Conservation (phyloP, 2,888 invertebrate species). For the Drosophila flavopinicola region DNA sequence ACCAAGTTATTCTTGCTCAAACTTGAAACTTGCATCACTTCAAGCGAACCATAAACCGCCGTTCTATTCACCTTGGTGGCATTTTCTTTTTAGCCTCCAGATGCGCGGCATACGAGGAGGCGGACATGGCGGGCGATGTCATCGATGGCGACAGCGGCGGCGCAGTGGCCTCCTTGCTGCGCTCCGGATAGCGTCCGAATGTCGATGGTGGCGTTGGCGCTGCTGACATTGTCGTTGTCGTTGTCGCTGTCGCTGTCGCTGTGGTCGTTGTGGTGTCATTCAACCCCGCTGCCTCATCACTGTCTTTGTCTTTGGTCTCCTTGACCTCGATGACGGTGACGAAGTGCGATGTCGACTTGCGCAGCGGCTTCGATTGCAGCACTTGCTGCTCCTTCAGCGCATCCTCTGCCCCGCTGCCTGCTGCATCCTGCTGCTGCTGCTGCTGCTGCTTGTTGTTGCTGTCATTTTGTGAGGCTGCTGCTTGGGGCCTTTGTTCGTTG, state of each 20-base stretch:
- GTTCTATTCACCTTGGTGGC: conserved; percentile 87
- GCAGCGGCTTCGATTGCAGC: conserved; percentile 46
- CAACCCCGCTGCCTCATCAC: conserved; percentile 51
- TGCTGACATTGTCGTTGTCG: conserved; percentile 33
- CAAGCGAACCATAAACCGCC: no score
- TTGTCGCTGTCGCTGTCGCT: conserved; percentile 7
- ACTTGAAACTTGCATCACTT: no score
- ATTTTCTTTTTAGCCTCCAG: conserved; percentile 88
- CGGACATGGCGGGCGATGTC: conserved; percentile 85
- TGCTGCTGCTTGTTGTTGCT: conserved; percentile 30
- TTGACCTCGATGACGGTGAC: conserved; percentile 95
- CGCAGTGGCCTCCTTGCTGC: conserved; percentile 80
- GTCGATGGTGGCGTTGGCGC: conserved; percentile 68
- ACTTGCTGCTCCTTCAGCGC: conserved; percentile 39
- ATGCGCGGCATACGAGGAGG: conserved; percentile 81
- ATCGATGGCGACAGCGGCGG: conserved; percentile 83
- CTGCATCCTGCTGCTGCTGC: background rate
- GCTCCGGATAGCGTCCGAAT: conserved; percentile 81
- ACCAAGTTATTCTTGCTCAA: no score
- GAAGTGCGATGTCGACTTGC: conserved; percentile 86
- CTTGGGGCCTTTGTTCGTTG: conserved; percentile 46
- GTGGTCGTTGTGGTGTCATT: no score
- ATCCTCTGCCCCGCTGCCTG: conserved; percentile 2
- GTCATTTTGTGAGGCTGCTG: conserved; percentile 12
- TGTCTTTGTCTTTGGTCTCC: conserved; percentile 86